Base-by-base conservation (phyloP, 2,888 invertebrate species). In the Ectemnius cavifrons region DNA sequence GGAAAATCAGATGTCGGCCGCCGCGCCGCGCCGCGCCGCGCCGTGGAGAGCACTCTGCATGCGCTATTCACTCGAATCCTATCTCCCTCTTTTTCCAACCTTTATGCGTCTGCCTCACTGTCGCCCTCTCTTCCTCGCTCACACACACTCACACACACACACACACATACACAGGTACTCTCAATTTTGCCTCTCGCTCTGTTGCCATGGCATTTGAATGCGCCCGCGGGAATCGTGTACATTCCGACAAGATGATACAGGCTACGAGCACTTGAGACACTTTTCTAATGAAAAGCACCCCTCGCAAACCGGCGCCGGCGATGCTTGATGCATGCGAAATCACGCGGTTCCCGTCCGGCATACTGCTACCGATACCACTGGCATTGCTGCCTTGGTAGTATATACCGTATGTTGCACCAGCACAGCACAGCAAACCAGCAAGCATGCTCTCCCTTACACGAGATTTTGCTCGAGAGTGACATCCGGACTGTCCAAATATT, bases 1-100 rank as follows among this genome's bases (percentile, higher is more conserved):
- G 80, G 78, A 78, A 84, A 85, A 84, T 82, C 78, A 82, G 79
- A 79, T 79, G 79, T 77, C 68, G 79, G 75, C 76, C 73, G 74
- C 67, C 3, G 23, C 20, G n/a, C n/a, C n/a, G n/a, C 20, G 20
- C 20, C 20, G 20, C 20, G 20, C 20, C 63, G 70, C 62, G 68
- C 37, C 37, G 37, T 37, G 37, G 37, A 37, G 37, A 37, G 37
- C 37, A 37, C 37, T 71, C 73, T 66, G 67, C 62, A 14, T 45
- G 45, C 62, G 27, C 79, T 71, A 77, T 83, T 78, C 83, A 69
- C 28, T 61, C 62, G 68, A 79, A 81, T 73, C 65, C 68, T 64
- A 63, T 63, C 60, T 57, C 23, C 8, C 37, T 37, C 37, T 37
- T 37, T 37, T 37, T 37, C 37, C 11, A 23, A 37, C 37, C 37